Evolutionary conservation across 2,888 invertebrate species (phyloP), one percentile per base, ranked within the genome.

Genomic region (Rhodophaea formosa): DNA sequence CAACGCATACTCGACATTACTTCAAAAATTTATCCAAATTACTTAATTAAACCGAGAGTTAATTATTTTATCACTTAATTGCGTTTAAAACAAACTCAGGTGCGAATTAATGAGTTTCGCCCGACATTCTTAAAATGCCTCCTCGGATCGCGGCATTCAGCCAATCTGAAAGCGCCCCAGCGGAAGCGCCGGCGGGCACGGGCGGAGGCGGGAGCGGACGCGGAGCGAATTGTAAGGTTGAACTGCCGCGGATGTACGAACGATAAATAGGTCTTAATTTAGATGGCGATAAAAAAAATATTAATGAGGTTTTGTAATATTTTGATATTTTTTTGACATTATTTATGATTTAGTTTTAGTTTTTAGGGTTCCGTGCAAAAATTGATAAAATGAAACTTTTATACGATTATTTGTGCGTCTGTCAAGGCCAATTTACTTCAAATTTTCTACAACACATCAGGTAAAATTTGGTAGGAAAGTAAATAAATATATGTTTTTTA

Each of bases 101-200:
- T 51, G 35, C 12, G 35, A 49, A 51, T 51, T 51, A 51, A 51
- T 51, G 51, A 51, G 35, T 51, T 35, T 51, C 39, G 35, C 51
- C 51, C 51, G 35, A 51, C 51, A 51, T 51, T 51, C 51, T 51
- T 51, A 51, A 51, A 51, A 51, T 51, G 35, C 51, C 51, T 51
- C 23, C 35, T 51, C 51, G 32, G 23, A 23, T 23, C n/a, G 14
- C 35, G 51, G 51, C 51, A 51, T 51, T 51, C 51, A 51, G 51
- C 51, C 51, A 51, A 51, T 51, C 35, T 51, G 74, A 78, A 73
- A 67, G 66, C 66, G 73, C 65, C 51, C 63, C 56, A 66, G 64
- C 62, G 53, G 59, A 59, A 57, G 57, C 60, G 53, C 54, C 53
- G 57, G 35, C 35, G 44, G 57, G 15, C 43, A 16, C 7, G 44